These are phyloP conservation scores for Varecia variegata DNA, from an alignment of 2,797 vertebrate genomes.

Conservation along the genomic window DNA sequence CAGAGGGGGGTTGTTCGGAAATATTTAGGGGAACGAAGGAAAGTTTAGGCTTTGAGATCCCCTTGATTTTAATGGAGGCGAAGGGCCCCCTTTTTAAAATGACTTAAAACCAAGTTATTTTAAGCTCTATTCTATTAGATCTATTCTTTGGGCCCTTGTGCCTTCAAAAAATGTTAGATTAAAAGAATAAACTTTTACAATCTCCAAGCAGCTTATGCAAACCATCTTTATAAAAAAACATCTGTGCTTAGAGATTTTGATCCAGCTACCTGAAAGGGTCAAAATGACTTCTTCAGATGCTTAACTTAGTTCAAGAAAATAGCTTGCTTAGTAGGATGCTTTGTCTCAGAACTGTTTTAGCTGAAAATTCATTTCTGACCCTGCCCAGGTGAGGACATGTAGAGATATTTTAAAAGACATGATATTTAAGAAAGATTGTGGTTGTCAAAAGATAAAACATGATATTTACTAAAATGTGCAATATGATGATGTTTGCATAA, in stretches of 20 bases:
- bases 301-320: conserved; percentile 11
- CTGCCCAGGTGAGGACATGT: neutral
- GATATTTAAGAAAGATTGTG: conserved; percentile 15
- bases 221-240: neutral
- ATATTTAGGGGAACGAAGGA: neutral
- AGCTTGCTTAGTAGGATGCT: neutral
- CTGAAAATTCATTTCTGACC: conserved; percentile 2
- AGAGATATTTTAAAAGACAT: neutral
- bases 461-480: conserved; percentile 37
- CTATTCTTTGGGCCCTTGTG: neutral
- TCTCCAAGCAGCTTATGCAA: neutral
- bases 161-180: neutral
- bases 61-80: neutral
- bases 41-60: neutral
- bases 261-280: neutral
- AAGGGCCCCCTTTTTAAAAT: neutral
- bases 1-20: neutral
- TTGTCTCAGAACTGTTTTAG: conserved; percentile 12
- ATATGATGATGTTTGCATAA: conserved; percentile 29
- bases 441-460: conserved; percentile 5
- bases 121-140: neutral
- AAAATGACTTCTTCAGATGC: neutral
- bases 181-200: neutral
- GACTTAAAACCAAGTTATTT: conserved; percentile 6
- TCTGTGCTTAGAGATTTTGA: neutral